phyloP scores from a whole-genome alignment of 2,797 vertebrate genomes.

The Falco peregrinus region DNA sequence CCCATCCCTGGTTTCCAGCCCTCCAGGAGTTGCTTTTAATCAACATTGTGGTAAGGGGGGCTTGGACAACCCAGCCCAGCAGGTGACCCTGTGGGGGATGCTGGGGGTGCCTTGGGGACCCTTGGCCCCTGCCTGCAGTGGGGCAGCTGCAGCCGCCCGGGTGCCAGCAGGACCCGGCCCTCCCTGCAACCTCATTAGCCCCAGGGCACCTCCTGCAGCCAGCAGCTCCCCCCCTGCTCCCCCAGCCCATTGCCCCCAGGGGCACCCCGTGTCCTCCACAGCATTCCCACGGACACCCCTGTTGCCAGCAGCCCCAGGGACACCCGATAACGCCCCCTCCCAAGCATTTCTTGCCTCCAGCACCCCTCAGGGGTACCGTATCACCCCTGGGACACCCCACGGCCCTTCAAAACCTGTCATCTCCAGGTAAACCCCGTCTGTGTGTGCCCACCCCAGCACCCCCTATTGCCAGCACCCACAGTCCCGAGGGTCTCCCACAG shows the following conservation, averaged over 20 bases:
- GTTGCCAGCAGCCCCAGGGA: background rate
- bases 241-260: background rate
- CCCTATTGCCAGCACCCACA: background rate
- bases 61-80: rapidly evolving
- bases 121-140: background rate
- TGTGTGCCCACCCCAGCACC: background rate
- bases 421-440: background rate
- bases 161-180: background rate
- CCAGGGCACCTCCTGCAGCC: background rate
- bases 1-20: background rate
- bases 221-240: background rate
- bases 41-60: rapidly evolving
- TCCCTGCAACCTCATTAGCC: too few relatives aligned
- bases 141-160: background rate
- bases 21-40: background rate
- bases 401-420: too few relatives aligned
- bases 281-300: too few relatives aligned
- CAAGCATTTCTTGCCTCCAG: background rate
- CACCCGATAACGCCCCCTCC: background rate
- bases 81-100: rapidly evolving
- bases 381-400: background rate
- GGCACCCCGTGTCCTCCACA: background rate
- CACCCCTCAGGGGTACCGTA: background rate
- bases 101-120: background rate
- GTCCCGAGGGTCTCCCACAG: background rate